Conservation (phyloP, 1,140 invertebrate species). For the Drosophila simulans region DNA sequence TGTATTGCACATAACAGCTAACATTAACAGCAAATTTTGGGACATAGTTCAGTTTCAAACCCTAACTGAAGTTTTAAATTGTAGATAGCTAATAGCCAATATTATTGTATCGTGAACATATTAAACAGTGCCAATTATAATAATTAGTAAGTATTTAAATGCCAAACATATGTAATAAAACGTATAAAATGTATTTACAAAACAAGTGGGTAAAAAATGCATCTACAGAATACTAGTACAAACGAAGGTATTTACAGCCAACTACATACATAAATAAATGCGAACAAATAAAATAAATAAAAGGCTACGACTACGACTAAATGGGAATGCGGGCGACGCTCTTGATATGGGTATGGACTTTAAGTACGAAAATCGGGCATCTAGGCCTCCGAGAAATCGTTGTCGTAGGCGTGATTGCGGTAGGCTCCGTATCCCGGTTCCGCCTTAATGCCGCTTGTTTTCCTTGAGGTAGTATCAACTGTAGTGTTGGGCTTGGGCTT, state of each 20-base stretch:
- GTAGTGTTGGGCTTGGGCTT: not conserved
- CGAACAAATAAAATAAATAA: slow-evolving; percentile 44
- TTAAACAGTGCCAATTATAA: too few relatives aligned
- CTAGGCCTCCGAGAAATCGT: slow-evolving; percentile 43
- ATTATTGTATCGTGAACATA: too few relatives aligned
- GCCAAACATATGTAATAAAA: slow-evolving; percentile 8
- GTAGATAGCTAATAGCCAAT: too few relatives aligned
- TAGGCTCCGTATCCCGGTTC: slow-evolving; percentile 40
- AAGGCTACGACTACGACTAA: slow-evolving; percentile 11
- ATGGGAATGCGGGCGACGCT: not conserved
- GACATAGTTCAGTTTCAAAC: not conserved
- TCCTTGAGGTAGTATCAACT: not conserved
- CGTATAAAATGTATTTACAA: slow-evolving; percentile 32
- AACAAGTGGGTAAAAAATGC: slow-evolving; percentile 19
- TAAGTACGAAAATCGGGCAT: too few relatives aligned
- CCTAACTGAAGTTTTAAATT: not conserved
- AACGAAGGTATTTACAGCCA: slow-evolving; percentile 11
- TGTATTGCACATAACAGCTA: not conserved
- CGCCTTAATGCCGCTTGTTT: not conserved
- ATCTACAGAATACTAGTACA: slow-evolving; percentile 2
- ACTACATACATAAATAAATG: slow-evolving; percentile 24
- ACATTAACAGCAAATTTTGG: not conserved
- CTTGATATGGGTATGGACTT: too few relatives aligned
- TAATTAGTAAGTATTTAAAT: too few relatives aligned
- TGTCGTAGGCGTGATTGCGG: slow-evolving; percentile 50